These are phyloP conservation scores for Pelecanoides urinatrix DNA, from an alignment of 2,113 vertebrate species.

Conservation along the genomic window DNA sequence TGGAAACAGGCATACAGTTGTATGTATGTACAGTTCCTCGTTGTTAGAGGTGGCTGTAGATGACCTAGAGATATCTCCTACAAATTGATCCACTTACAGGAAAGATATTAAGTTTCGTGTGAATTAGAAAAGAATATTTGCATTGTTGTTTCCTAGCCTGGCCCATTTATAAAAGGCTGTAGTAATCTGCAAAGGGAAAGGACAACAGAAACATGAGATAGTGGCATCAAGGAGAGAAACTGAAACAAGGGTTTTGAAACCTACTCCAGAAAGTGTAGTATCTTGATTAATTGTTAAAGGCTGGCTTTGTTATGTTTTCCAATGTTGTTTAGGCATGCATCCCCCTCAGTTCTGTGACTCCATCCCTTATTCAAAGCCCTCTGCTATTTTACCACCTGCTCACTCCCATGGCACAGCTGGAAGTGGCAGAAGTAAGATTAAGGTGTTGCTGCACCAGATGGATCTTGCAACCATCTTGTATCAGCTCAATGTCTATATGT, in stretches of 20 bases:
- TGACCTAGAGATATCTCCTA: background rate
- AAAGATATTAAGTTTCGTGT: background rate
- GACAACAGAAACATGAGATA: background rate
- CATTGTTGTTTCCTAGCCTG: background rate
- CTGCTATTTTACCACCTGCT: background rate
- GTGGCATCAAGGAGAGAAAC: background rate
- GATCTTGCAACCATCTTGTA: background rate
- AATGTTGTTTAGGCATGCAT: background rate
- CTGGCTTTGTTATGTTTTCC: background rate
- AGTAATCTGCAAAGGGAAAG: background rate
- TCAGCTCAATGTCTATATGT: background rate
- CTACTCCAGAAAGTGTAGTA: accelerated
- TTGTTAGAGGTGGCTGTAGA: background rate
- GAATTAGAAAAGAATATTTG: background rate
- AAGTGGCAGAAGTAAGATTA: background rate
- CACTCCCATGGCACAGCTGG: background rate
- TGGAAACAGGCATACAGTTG: background rate
- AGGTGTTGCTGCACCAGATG: background rate
- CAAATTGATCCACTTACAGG: background rate
- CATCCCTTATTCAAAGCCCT: background rate
- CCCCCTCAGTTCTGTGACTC: accelerated
- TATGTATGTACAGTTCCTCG: too few species aligned
- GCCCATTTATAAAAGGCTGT: background rate
- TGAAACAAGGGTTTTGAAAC: background rate
- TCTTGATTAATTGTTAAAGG: background rate